phyloP scores from a whole-genome alignment of 92 coral and sea anemone genomes.

The Epizoanthus stellaris region DNA sequence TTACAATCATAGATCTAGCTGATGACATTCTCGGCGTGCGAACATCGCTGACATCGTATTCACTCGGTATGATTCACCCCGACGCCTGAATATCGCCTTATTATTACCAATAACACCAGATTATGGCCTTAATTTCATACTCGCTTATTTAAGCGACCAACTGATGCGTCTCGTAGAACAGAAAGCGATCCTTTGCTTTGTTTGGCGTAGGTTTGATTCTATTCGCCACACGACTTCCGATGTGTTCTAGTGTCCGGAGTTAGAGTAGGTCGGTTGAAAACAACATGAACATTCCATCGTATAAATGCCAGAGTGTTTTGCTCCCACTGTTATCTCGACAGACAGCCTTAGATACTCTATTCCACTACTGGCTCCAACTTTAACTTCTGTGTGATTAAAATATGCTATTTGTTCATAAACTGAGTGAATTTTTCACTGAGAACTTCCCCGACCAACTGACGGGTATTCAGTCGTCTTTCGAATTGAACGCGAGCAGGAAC shows the following conservation, averaged over 20 bases:
- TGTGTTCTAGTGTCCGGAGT: constrained; percentile 40
- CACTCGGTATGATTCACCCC: background rate
- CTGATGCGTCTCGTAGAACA: constrained; percentile 29
- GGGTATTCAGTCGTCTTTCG: background rate
- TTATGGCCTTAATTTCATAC: constrained; percentile 26
- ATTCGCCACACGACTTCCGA: constrained; percentile 48
- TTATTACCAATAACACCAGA: constrained; percentile 13
- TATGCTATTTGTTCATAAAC: constrained; percentile 7
- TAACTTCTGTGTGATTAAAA: constrained; percentile 1
- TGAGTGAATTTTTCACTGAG: constrained; percentile 2
- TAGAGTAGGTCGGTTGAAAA: constrained; percentile 32
- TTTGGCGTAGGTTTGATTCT: constrained; percentile 29
- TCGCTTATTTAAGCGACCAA: constrained; percentile 18
- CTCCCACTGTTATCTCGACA: constrained; percentile 36
- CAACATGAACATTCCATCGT: constrained; percentile 47
- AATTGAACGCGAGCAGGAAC: constrained; percentile 15
- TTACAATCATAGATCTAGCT: constrained; percentile 25
- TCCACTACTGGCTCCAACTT: constrained; percentile 1
- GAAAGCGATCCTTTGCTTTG: constrained; percentile 35
- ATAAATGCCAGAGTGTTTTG: constrained; percentile 23
- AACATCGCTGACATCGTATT: constrained; percentile 8
- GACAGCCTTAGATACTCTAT: background rate
- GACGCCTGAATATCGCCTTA: constrained; percentile 28
- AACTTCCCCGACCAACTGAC: constrained; percentile 16
- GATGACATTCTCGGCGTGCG: constrained; percentile 13